Percentiles rank a stretch among this genome's conserved stretches.
phyloP scores from a whole-genome alignment of 2,888 invertebrate genomes.

The Anoncus sp. region DNA sequence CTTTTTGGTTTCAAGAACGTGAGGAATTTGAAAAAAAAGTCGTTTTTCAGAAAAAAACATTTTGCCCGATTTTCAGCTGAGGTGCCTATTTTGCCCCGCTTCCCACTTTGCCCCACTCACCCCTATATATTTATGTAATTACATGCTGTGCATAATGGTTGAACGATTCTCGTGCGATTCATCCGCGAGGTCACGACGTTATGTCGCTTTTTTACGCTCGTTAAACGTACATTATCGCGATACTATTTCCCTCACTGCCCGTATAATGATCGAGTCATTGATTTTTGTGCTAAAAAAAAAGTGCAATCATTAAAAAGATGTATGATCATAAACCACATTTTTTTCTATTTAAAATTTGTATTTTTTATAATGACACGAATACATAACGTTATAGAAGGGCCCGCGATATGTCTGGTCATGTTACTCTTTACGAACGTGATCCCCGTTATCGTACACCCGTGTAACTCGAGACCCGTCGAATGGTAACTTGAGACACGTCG shows the following conservation, averaged over 20 bases:
- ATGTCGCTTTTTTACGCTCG: slow-evolving; percentile 27
- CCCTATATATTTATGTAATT: slow-evolving; percentile 14
- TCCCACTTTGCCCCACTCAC: no score
- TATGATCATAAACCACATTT: not conserved
- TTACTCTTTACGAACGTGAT: not conserved
- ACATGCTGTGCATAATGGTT: slow-evolving; percentile 26
- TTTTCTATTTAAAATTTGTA: no score
- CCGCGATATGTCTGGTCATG: not conserved
- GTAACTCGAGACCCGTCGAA: no score
- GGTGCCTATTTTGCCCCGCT: no score
- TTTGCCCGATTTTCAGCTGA: no score
- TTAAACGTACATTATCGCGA: slow-evolving; percentile 19
- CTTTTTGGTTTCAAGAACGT: no score
- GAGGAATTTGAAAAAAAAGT: no score
- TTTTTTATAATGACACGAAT: not conserved
- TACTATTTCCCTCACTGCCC: not conserved
- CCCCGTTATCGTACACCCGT: slow-evolving; percentile 34
- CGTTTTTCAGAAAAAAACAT: no score
- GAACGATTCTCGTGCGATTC: slow-evolving; percentile 44
- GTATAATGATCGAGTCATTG: slow-evolving; percentile 35
- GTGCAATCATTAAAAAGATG: not conserved
- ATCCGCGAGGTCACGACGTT: slow-evolving; percentile 35
- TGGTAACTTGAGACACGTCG: slow-evolving; percentile 13
- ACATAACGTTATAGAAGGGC: not conserved
- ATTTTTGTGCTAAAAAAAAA: slow-evolving; percentile 5